Evolutionary conservation across 2,888 invertebrate species (phyloP).

Genomic region (Parthenolecanium corni): DNA sequence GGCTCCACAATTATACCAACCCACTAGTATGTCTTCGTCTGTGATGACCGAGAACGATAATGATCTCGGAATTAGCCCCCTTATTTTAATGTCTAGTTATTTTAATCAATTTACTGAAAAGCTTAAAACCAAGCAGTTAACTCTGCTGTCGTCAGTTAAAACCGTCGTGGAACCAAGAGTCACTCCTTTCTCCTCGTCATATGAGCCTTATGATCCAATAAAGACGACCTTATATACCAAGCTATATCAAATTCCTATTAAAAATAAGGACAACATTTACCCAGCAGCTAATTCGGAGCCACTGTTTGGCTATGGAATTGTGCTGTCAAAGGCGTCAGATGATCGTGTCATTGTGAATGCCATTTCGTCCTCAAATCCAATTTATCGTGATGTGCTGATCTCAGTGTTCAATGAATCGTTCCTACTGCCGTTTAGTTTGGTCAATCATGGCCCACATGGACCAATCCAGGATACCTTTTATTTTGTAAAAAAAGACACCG

Average conservation of each 20-base stretch:
- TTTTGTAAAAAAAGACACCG: constrained; percentile 82
- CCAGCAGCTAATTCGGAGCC: constrained; percentile 62
- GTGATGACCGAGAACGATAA: constrained; percentile 37
- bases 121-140: constrained; percentile 52
- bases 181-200: constrained; percentile 19
- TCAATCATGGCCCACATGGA: constrained; percentile 67
- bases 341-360: constrained; percentile 67
- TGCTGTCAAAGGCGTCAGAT: constrained; percentile 66
- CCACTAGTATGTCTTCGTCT: constrained; percentile 51
- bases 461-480: constrained; percentile 71
- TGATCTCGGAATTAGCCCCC: constrained; percentile 47
- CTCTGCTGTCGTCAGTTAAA: constrained; percentile 32
- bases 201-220: constrained; percentile 29
- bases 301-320: constrained; percentile 68
- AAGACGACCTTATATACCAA: constrained; percentile 29
- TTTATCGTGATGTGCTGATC: constrained; percentile 82
- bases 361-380: constrained; percentile 79
- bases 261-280: constrained; percentile 20
- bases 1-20: constrained; percentile 68
- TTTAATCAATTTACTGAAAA: constrained; percentile 61
- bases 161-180: constrained; percentile 25
- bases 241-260: constrained; percentile 16
- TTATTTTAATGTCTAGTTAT: constrained; percentile 72
- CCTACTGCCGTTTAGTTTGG: constrained; percentile 73
- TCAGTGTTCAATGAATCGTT: constrained; percentile 83